Evolutionary conservation across 2,888 invertebrate species (phyloP).

Genomic region (Drosophila nigritarsus): DNA sequence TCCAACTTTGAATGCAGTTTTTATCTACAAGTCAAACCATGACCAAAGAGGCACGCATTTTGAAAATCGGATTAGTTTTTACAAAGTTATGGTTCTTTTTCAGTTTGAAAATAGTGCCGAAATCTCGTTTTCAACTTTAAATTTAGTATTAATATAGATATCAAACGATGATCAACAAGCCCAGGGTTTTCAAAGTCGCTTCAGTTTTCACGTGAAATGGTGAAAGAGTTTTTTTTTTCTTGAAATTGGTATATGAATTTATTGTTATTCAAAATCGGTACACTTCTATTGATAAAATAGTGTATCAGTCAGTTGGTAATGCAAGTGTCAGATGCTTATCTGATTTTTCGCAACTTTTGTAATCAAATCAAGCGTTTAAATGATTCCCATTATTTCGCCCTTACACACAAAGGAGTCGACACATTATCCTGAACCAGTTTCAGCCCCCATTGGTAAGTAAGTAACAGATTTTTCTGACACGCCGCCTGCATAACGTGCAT

Average conservation of each 20-base stretch:
- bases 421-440: slow-evolving; percentile 38
- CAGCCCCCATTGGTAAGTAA: slow-evolving; percentile 45
- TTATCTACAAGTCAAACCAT: not conserved
- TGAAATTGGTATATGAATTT: not conserved
- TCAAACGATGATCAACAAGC: not conserved
- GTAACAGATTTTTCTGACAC: slow-evolving; percentile 84
- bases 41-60: fast-evolving
- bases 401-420: slow-evolving; percentile 26
- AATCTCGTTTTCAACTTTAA: not conserved
- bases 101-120: not conserved
- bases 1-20: not conserved
- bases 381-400: slow-evolving; percentile 8
- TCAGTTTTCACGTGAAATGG: not conserved
- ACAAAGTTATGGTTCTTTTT: not conserved
- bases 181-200: not conserved
- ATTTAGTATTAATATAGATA: not conserved
- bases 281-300: not conserved
- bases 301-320: not conserved
- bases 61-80: not conserved
- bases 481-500: slow-evolving; percentile 60
- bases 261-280: not conserved
- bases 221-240: not conserved
- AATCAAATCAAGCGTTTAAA: slow-evolving; percentile 41
- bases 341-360: not conserved
- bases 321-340: not conserved